Percentiles rank a stretch among this genome's conserved stretches.
Conservation (phyloP, 2,113 vertebrate species). For the Pteronura brasiliensis region DNA sequence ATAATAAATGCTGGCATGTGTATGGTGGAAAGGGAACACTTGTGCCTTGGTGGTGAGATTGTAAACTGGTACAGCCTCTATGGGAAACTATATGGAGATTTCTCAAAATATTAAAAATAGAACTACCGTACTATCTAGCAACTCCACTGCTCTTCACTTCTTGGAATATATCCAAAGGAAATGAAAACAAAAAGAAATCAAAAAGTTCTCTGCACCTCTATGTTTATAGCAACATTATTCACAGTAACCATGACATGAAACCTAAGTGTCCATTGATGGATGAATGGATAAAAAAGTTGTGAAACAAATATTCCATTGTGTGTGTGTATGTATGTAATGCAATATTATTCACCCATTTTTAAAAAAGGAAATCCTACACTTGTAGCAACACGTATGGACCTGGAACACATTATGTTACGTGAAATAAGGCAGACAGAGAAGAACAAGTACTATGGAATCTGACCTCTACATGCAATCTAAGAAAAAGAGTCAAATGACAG, state of each 20-base stretch:
- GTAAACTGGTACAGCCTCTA: background rate
- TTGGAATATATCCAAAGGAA: background rate
- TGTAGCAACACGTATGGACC: background rate
- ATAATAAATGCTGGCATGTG: background rate
- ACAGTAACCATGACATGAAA: background rate
- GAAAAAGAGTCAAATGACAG: background rate
- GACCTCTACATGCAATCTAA: background rate
- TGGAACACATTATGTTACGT: background rate
- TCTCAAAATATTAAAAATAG: background rate
- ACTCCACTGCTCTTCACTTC: background rate
- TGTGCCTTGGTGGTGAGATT: background rate
- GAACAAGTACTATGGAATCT: background rate
- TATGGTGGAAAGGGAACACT: background rate
- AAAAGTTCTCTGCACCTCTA: background rate
- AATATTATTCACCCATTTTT: background rate
- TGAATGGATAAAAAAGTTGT: background rate
- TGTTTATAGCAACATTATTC: background rate
- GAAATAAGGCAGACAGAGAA: background rate
- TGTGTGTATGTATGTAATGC: background rate
- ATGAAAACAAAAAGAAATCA: background rate
- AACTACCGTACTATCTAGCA: background rate
- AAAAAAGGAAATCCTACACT: background rate
- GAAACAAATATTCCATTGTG: background rate
- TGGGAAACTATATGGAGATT: background rate
- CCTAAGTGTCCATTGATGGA: background rate